phyloP scores from a whole-genome alignment of 2,888 invertebrate genomes.

The Entomobrya multifasciata region DNA sequence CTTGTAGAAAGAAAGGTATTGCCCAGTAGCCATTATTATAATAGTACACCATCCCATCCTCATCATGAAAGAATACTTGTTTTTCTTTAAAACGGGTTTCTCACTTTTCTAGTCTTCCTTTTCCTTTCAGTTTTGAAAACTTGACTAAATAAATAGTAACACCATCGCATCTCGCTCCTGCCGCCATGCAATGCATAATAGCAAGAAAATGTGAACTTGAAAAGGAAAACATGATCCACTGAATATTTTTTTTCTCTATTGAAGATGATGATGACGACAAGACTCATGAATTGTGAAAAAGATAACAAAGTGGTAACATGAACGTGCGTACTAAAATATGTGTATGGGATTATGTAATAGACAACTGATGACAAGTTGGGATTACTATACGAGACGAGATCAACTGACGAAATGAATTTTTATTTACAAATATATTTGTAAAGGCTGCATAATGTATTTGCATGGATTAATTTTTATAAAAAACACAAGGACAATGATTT shows the following conservation, averaged over 20 bases:
- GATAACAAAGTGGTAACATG: conserved; percentile 39
- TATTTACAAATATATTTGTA: too few relatives aligned
- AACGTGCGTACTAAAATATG: conserved; percentile 16
- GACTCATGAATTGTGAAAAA: too few relatives aligned
- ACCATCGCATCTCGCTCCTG: too few relatives aligned
- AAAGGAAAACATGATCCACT: too few relatives aligned
- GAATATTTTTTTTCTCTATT: too few relatives aligned
- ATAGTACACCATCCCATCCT: too few relatives aligned
- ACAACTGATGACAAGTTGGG: conserved; percentile 28
- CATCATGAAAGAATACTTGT: conserved; percentile 42
- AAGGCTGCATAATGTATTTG: too few relatives aligned
- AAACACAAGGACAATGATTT: too few relatives aligned
- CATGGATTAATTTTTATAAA: too few relatives aligned
- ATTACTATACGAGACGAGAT: too few relatives aligned
- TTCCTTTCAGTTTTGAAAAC: conserved; percentile 42
- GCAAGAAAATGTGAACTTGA: background rate
- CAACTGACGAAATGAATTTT: too few relatives aligned
- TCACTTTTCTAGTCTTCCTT: conserved; percentile 40
- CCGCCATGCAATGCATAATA: background rate
- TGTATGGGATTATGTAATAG: conserved; percentile 34
- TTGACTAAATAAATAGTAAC: conserved; percentile 27
- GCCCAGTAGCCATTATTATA: background rate
- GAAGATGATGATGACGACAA: too few relatives aligned
- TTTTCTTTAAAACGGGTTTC: conserved; percentile 38
- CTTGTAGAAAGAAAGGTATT: background rate